Base-by-base conservation (phyloP, 2,797 vertebrate genomes). In the Miichthys miiuy region DNA sequence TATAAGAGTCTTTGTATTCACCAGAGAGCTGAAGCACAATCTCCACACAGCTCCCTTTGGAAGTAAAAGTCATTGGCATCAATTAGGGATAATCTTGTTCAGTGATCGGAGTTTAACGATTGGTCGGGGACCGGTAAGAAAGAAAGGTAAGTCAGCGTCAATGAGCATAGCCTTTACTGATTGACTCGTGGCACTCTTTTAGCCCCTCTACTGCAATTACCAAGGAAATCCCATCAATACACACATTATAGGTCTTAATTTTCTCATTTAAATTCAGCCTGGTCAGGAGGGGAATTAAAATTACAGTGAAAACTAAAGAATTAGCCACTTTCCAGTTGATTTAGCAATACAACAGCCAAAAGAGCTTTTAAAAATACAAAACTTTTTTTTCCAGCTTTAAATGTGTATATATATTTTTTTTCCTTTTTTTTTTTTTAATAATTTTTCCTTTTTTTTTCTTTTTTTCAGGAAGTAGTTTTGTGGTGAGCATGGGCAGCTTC, bases 401-500 rank as follows among this genome's bases (percentile, higher is more conserved):
- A 27, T 27, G 25, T 27, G 25, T 5, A 6, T 41, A 65, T 44
- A 20, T 11, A 10, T 56, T 44, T 46, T 57, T 54, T 21, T 20
- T 18, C 16, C 1, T 13, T 21, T 60, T 21, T 25, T 21, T 42
- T 62, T 25, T 34, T 25, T 42, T 56, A 79, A 41, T 38, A 0
- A 61, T 60, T 55, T 34, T 68, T 4, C 69, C 1, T 52, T 67
- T 2, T 67, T 2, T 58, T 42, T 72, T 14, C n/a, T 46, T 20
- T 52, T 66, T 84, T 89, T 17, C 86, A 99, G 98, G 98, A 46
- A 99, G 98, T 92, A 99, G 97, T 92, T 99, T 99, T 20, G 98
- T 99, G 71, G 97, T 99, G 87, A 97, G 97, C 0, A 96, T 97
- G 93, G 98, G 98, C 56, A 99, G 98, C 91, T 98, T 96, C 93